phyloP scores from a whole-genome alignment of 2,113 vertebrate genomes.

The Chrysochloris asiatica region DNA sequence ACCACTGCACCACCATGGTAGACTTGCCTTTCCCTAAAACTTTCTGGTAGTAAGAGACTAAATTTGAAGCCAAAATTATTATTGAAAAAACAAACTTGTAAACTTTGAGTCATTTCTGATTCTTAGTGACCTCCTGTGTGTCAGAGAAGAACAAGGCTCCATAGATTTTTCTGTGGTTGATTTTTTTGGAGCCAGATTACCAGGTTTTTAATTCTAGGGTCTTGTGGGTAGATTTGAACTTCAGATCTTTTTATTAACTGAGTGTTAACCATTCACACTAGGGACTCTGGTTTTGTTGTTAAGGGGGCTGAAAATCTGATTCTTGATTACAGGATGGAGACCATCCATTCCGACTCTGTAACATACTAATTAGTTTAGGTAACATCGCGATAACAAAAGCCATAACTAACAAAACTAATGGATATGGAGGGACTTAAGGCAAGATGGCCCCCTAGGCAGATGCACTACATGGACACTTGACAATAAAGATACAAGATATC shows the following conservation, averaged over 20 bases:
- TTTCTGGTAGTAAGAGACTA: neutral
- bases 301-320: neutral
- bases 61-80: neutral
- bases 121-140: neutral
- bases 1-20: neutral
- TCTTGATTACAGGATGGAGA: neutral
- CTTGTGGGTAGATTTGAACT: neutral
- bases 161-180: neutral
- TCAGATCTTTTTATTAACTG: neutral
- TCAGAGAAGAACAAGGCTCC: neutral
- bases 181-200: neutral
- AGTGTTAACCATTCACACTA: neutral
- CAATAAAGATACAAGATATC: no score
- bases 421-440: no score
- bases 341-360: neutral
- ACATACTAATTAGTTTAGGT: neutral
- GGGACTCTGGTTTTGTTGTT: neutral
- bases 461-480: no score
- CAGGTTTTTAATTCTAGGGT: neutral
- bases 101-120: neutral
- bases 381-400: neutral
- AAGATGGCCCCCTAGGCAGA: no score
- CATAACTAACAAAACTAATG: rapidly evolving
- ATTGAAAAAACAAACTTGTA: neutral
- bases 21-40: neutral